Evolutionary conservation across 37 sponge, comb jelly and placozoan species (phyloP), one percentile per base, ranked within the genome.

Genomic region (Amphimedon queenslandica): DNA sequence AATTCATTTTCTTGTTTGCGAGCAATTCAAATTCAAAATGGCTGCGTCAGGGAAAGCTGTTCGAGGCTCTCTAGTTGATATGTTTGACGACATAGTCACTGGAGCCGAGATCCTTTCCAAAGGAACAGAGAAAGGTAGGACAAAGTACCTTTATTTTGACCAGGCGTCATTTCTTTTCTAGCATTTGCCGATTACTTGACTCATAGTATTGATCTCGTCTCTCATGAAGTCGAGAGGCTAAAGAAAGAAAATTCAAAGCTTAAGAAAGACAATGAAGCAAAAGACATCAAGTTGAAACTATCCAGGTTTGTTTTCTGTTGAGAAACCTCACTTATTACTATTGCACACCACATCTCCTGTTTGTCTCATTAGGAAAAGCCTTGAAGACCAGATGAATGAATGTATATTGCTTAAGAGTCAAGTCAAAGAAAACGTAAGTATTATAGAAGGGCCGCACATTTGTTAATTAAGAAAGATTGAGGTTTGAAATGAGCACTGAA

Each of bases 211-310:
- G 36, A 74, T 75, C 83, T 23, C 20, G 75, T 82, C 63, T 65
- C 55, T 21, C 28, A 82, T 57, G 82, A 76, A 66, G 66, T 82
- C 29, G 72, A 58, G 1, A 67, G n/a, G 0, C 4, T 68, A 16
- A 42, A 39, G 20, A 56, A 3, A 0, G 61, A 64, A 23, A 83
- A 76, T 37, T 42, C 4, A 25, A 40, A 6, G 11, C 33, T 82
- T 1, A 74, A 82, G 76, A 28, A 55, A 18, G 82, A 80, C 25
- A 86, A 82, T 73, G 76, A 72, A 25, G 72, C 82, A 1, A 76
- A 66, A n/a, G 83, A 82, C 4, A 82, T 90, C 18, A 81, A 82
- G 64, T 43, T 90, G 58, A 90, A 86, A 57, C 87, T 81, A 58
- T 83, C 82, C 23, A 67, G 82, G 82, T 84, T 30, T n/a, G 37